Conservation (phyloP, 2,797 vertebrate species). For the Rhabdophis nuchalis region DNA sequence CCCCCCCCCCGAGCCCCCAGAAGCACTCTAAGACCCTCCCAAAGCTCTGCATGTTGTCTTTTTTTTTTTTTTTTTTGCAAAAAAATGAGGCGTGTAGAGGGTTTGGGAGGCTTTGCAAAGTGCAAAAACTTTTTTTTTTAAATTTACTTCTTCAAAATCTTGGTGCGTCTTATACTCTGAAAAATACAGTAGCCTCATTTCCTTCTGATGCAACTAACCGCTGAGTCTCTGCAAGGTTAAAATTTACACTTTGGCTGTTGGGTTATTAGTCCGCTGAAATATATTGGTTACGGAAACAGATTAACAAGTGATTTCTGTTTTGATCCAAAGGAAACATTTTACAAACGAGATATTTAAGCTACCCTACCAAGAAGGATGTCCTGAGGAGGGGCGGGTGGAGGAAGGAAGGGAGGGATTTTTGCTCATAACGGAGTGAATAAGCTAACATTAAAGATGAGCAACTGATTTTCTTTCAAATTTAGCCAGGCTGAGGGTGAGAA, state of each 20-base stretch:
- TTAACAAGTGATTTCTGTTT: neutral
- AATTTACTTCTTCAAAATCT: too few species aligned
- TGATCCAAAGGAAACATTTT: neutral
- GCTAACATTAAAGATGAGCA: neutral
- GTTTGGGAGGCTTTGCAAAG: too few species aligned
- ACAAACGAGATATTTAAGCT: neutral
- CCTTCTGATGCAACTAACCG: neutral
- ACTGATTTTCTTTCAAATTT: neutral
- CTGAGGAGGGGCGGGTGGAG: rapidly evolving
- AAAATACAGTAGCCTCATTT: neutral
- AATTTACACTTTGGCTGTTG: neutral
- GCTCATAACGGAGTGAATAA: neutral
- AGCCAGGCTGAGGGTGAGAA: neutral
- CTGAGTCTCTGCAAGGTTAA: neutral
- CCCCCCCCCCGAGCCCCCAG: too few species aligned
- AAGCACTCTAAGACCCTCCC: too few species aligned
- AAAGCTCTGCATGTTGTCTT: too few species aligned
- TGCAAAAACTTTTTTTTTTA: too few species aligned
- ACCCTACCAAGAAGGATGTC: neutral
- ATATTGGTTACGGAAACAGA: neutral
- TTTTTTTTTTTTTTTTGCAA: too few species aligned
- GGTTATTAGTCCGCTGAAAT: neutral
- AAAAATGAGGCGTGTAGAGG: too few species aligned
- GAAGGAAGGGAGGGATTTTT: neutral
- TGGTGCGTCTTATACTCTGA: too few species aligned